phyloP scores from a whole-genome alignment of 2,797 vertebrate species.

The Anolis apletophallus region DNA sequence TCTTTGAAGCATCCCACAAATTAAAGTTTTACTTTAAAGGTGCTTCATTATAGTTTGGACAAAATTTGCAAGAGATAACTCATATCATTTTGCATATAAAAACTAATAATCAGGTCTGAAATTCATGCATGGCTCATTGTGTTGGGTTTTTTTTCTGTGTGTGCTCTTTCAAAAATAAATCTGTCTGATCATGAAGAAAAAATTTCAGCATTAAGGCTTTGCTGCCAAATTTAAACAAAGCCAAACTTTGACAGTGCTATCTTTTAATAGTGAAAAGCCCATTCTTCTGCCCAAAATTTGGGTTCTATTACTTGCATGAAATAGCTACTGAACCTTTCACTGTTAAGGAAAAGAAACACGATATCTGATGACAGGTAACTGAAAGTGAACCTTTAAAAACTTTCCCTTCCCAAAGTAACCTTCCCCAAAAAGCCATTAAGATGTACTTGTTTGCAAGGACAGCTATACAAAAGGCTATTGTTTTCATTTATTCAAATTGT shows the following conservation, averaged over 20 bases:
- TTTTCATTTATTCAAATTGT: slow-evolving; percentile 46
- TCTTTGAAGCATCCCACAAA: slow-evolving; percentile 51
- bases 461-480: slow-evolving; percentile 9
- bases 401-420: slow-evolving; percentile 28
- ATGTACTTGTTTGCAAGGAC: slow-evolving; percentile 36
- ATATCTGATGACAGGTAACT: slow-evolving; percentile 51
- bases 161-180: background rate
- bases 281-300: slow-evolving; percentile 59
- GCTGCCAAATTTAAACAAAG: slow-evolving; percentile 65
- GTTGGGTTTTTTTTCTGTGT: background rate
- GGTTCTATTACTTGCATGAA: slow-evolving; percentile 52
- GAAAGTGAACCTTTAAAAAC: slow-evolving; percentile 24
- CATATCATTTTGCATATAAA: slow-evolving; percentile 16
- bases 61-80: background rate
- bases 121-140: background rate
- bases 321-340: slow-evolving; percentile 41
- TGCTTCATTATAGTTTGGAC: slow-evolving; percentile 42
- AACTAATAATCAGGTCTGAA: slow-evolving; percentile 22
- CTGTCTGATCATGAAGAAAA: slow-evolving; percentile 54
- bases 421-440: background rate
- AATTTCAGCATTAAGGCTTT: slow-evolving; percentile 38
- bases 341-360: slow-evolving; percentile 11
- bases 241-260: slow-evolving; percentile 49
- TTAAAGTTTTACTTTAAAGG: slow-evolving; percentile 38
- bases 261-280: slow-evolving; percentile 58